Conservation (phyloP, 2,113 vertebrate genomes). For the Eurystomus gularis region DNA sequence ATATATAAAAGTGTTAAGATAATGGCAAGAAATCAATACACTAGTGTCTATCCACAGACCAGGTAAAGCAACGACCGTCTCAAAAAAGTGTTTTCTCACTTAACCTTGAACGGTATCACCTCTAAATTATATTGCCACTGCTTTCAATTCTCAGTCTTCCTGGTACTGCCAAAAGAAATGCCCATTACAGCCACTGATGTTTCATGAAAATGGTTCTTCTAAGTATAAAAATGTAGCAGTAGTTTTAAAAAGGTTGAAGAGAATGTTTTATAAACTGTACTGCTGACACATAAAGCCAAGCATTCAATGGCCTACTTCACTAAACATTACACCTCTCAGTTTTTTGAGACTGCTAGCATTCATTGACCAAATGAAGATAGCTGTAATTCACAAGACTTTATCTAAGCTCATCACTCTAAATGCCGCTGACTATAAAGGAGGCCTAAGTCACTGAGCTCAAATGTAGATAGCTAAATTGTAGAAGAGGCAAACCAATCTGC, state of each 20-base stretch:
- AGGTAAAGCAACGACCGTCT: neutral
- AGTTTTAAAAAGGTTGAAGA: neutral
- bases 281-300: neutral
- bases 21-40: neutral
- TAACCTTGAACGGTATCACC: neutral
- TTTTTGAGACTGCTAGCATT: neutral
- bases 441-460: neutral
- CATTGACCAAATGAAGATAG: neutral
- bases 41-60: neutral
- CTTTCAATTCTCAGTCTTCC: neutral
- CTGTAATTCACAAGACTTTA: neutral
- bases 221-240: neutral
- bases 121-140: neutral
- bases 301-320: neutral
- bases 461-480: neutral
- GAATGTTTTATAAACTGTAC: neutral
- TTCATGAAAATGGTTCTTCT: neutral
- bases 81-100: neutral
- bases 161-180: neutral
- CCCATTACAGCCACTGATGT: neutral
- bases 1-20: neutral
- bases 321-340: neutral
- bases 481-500: neutral
- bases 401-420: neutral
- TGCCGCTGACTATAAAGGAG: neutral